These are phyloP conservation scores for Phrynosoma platyrhinos DNA, from an alignment of 2,113 vertebrate genomes.

Conservation along the genomic window DNA sequence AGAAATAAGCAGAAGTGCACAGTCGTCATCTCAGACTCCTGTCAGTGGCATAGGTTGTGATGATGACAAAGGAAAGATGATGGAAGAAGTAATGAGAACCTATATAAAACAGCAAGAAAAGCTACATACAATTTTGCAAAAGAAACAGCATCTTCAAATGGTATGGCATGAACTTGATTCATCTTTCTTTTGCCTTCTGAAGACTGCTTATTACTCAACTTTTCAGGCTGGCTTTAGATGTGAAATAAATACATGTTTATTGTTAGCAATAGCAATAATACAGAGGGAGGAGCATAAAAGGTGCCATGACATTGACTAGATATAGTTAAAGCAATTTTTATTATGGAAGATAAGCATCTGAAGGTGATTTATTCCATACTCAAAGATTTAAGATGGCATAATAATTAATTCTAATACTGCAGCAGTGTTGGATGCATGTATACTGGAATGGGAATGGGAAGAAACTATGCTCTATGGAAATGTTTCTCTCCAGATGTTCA, in stretches of 20 bases:
- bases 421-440: neutral
- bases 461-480: neutral
- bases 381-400: neutral
- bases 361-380: neutral
- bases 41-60: slow-evolving; percentile 81
- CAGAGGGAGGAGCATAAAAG: neutral
- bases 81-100: slow-evolving; percentile 97
- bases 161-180: slow-evolving; percentile 72
- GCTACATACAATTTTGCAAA: slow-evolving; percentile 90
- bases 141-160: slow-evolving; percentile 95
- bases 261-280: neutral
- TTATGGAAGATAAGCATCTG: neutral
- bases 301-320: neutral
- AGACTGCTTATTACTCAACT: neutral
- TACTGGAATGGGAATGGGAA: neutral
- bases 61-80: slow-evolving; percentile 95
- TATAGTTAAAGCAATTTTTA: neutral
- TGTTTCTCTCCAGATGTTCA: neutral
- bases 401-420: neutral
- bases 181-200: slow-evolving; percentile 19
- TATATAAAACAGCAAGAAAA: slow-evolving; percentile 95
- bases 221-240: neutral
- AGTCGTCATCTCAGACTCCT: slow-evolving; percentile 78
- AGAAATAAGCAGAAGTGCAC: slow-evolving; percentile 72
- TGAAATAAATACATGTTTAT: neutral